A percentile compares a stretch with the other conserved stretches of the same genome.
phyloP scores from a whole-genome alignment of 2,797 vertebrate genomes.

The Sylvilagus floridanus region DNA sequence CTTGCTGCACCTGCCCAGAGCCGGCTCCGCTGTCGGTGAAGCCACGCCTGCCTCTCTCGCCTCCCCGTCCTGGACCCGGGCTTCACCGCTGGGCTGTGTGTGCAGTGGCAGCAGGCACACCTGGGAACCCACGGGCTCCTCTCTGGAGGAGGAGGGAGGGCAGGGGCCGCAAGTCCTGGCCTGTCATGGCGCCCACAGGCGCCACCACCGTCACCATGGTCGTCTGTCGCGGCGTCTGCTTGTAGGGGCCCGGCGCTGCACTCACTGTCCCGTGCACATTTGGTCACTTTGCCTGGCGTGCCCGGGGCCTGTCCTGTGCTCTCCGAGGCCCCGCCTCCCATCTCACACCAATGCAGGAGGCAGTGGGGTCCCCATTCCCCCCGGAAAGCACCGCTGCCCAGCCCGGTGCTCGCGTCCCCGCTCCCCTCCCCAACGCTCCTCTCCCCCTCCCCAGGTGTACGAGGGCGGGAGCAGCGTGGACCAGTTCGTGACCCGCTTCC shows the following conservation, averaged over 20 bases:
- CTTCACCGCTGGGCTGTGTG: accelerated
- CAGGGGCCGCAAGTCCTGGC: too few species aligned
- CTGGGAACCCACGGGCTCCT: not conserved
- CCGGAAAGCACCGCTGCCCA: accelerated
- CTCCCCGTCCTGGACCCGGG: not conserved
- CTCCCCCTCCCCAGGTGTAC: conserved; percentile 91
- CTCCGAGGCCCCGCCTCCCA: too few species aligned
- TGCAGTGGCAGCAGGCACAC: not conserved
- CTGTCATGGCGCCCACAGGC: too few species aligned
- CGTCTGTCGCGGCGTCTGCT: not conserved
- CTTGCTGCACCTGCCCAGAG: too few species aligned
- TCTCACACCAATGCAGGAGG: not conserved
- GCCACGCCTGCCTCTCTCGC: accelerated
- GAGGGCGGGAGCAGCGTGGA: conserved; percentile 96
- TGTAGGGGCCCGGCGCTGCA: not conserved
- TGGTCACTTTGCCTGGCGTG: not conserved
- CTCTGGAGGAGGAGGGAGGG: not conserved
- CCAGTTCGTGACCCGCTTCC: conserved; percentile 98
- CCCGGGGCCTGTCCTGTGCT: too few species aligned
- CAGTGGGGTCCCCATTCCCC: not conserved
- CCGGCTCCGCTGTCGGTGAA: too few species aligned
- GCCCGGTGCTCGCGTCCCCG: accelerated
- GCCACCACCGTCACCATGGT: not conserved
- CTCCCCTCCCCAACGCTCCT: too few species aligned
- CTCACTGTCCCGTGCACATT: accelerated